Conservation (phyloP, 2,113 vertebrate species). For the Poeciliopsis turrubarensis region DNA sequence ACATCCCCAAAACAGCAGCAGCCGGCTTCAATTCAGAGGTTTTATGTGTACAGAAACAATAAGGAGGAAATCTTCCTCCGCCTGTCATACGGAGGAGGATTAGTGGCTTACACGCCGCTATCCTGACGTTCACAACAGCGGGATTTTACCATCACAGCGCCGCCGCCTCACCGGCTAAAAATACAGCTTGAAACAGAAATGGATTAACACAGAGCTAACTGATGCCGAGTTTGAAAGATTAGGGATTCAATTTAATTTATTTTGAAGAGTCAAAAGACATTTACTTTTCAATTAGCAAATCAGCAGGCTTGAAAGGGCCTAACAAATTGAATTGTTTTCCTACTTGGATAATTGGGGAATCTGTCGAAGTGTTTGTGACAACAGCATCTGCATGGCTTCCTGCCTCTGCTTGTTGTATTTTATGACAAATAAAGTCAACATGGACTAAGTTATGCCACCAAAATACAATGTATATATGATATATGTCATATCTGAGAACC, state of each 20-base stretch:
- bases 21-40: background rate
- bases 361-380: background rate
- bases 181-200: background rate
- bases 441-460: no score
- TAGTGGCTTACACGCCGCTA: background rate
- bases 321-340: background rate
- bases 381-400: background rate
- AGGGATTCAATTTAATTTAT: background rate
- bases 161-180: background rate
- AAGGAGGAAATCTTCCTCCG: background rate
- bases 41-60: background rate
- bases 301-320: background rate
- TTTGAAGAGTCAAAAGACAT: background rate
- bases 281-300: background rate
- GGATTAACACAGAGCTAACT: background rate
- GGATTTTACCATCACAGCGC: background rate
- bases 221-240: background rate
- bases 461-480: no score
- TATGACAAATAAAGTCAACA: no score
- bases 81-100: background rate
- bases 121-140: background rate
- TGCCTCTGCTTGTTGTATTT: no score
- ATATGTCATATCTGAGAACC: no score
- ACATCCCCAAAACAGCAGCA: background rate
- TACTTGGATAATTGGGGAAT: background rate